These are phyloP conservation scores for Drosophila erecta DNA, from an alignment of 1,140 invertebrate species.

Conservation along the genomic window DNA sequence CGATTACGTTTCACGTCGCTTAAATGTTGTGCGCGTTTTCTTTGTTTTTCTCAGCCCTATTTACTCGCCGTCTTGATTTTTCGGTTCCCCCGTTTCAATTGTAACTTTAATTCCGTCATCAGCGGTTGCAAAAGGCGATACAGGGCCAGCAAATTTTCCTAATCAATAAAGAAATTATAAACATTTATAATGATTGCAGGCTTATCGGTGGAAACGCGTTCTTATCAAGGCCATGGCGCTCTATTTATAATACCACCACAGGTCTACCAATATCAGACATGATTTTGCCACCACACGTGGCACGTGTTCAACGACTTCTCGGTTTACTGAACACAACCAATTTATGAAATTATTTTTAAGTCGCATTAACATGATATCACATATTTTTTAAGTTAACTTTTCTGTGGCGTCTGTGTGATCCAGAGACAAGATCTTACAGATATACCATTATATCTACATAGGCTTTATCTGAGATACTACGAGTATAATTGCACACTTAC, in stretches of 20 bases:
- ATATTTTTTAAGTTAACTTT: too few relatives aligned
- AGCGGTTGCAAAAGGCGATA: slow-evolving; percentile 17
- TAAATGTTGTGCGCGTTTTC: slow-evolving; percentile 59
- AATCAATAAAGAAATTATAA: slow-evolving; percentile 77
- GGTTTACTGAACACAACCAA: too few relatives aligned
- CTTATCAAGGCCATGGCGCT: slow-evolving; percentile 62
- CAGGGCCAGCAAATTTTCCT: slow-evolving; percentile 24
- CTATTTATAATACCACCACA: slow-evolving; percentile 59
- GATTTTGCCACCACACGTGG: slow-evolving; percentile 54
- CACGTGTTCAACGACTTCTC: slow-evolving; percentile 42
- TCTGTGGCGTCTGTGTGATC: too few relatives aligned
- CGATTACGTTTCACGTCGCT: slow-evolving; percentile 68
- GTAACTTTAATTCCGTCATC: slow-evolving; percentile 10
- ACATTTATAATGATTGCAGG: slow-evolving; percentile 74
- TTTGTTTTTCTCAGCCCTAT: slow-evolving; percentile 26
- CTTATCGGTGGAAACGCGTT: slow-evolving; percentile 55
- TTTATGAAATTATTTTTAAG: too few relatives aligned
- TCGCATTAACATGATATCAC: too few relatives aligned
- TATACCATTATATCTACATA: neutral
- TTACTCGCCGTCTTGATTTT: neutral
- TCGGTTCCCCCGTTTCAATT: slow-evolving; percentile 5
- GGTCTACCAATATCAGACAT: slow-evolving; percentile 8
- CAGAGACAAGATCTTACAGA: neutral
- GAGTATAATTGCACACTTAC: slow-evolving; percentile 23
- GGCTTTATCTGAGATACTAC: too few relatives aligned